Evolutionary conservation across 2,888 invertebrate genomes (phyloP).

Genomic region (Lasioglossum vierecki): DNA sequence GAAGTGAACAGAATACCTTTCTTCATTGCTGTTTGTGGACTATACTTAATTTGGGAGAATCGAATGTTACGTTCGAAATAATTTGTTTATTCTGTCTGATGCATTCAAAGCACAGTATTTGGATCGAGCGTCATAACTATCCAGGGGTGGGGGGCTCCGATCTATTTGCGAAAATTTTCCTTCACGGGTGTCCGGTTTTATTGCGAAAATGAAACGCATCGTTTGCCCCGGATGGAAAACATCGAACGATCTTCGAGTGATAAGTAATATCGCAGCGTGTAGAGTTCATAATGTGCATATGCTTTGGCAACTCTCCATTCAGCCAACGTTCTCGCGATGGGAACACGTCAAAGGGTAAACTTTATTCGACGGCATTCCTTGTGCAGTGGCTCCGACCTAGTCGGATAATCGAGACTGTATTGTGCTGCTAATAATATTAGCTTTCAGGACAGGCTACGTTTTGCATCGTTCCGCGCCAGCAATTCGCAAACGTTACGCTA

Average conservation of each 20-base stretch:
- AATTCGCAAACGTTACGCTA: conserved; percentile 36
- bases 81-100: neutral
- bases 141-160: neutral
- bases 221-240: neutral
- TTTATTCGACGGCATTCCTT: conserved; percentile 56
- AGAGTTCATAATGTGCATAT: conserved; percentile 49
- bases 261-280: conserved; percentile 38
- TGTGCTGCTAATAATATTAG: conserved; percentile 55
- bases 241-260: conserved; percentile 31
- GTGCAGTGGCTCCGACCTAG: conserved; percentile 44
- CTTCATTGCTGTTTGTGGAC: neutral
- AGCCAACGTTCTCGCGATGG: conserved; percentile 40
- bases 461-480: conserved; percentile 27
- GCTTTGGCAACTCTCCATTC: conserved; percentile 53
- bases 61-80: neutral
- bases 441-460: conserved; percentile 33
- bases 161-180: neutral
- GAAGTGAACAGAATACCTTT: neutral
- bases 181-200: neutral
- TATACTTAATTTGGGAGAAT: neutral
- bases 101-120: neutral
- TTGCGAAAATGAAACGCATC: conserved; percentile 7
- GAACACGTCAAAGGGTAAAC: conserved; percentile 57
- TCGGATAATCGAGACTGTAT: conserved; percentile 59
- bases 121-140: neutral